These are phyloP conservation scores for Sylvilagus floridanus DNA, from an alignment of 2,797 vertebrate species.

Conservation along the genomic window DNA sequence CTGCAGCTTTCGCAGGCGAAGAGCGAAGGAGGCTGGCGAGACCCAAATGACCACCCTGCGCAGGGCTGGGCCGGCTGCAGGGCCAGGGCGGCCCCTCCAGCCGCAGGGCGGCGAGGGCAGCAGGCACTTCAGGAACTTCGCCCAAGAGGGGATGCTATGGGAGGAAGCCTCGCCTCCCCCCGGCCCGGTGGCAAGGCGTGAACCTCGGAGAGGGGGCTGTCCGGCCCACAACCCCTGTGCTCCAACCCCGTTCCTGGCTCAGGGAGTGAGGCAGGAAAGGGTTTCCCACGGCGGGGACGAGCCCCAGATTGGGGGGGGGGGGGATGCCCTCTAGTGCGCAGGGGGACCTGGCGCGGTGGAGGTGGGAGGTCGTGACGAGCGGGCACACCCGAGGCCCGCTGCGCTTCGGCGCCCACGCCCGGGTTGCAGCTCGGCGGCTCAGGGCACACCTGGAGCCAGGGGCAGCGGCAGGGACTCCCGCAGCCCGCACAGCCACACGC, in stretches of 20 bases:
- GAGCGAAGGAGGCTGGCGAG: neutral
- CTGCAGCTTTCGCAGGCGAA: neutral
- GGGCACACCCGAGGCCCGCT: neutral
- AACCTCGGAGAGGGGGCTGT: neutral
- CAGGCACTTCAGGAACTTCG: constrained; percentile 33
- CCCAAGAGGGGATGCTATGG: neutral
- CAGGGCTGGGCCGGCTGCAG: neutral
- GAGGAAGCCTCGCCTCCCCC: neutral
- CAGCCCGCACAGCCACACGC: neutral
- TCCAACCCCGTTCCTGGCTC: neutral
- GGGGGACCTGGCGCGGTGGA: neutral
- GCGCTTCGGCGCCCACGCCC: neutral
- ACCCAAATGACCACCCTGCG: neutral
- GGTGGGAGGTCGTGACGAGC: too few relatives aligned
- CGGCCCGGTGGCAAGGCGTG: neutral
- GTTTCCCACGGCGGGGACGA: neutral
- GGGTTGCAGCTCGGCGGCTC: neutral
- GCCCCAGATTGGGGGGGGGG: neutral
- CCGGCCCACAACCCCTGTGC: neutral
- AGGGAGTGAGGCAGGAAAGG: neutral
- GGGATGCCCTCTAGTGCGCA: neutral
- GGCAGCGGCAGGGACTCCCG: neutral
- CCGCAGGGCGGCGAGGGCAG: neutral
- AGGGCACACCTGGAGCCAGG: neutral
- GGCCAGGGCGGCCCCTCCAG: neutral